Base-by-base conservation (phyloP, 1,140 invertebrate species). In the Radopholus similis region DNA sequence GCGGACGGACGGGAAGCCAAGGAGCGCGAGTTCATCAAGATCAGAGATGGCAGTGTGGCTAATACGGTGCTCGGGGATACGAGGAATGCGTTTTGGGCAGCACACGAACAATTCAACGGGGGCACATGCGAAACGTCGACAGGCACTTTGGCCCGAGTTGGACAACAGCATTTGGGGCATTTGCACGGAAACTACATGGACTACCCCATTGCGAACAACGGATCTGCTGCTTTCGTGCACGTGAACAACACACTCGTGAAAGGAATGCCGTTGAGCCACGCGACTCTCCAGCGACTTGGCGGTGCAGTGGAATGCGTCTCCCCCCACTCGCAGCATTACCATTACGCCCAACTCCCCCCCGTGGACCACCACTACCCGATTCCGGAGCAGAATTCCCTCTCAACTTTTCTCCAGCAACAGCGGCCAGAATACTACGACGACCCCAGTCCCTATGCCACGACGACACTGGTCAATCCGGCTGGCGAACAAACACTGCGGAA, bases 381-480 rank as follows among this genome's bases (percentile, higher is more conserved):
- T 8, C 47, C n/a, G 47, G 30, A 64, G n/a, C 63, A 77, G 28
- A 57, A 49, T 51, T 51, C 47, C 8, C 47, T 51, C 15, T 51
- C 47, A 23, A 51, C 47, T 11, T 51, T 51, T 15, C 47, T 51
- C 4, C 47, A 51, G 21, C 47, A 51, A 26, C 47, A 28, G 4
- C 47, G 23, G 23, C 47, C 47, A 11, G 47, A 51, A 23, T 5
- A 63, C 72, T 59, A 66, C 58, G 6, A 76, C 63, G 77, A 80
- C 60, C 77, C 77, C 32, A 79, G 69, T 59, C 77, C 77, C 9
- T 78, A 78, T 40, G 77, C 77, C 18, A 78, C 77, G 4, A 78
- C 77, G 2, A 78, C 77, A n/a, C 54, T 78, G 11, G 76, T 78
- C 4, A 71, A 60, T 32, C 63, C 47, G 32, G 32, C 49, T 37